Conservation (phyloP, 1,140 invertebrate species). For the Episyrphus balteatus region DNA sequence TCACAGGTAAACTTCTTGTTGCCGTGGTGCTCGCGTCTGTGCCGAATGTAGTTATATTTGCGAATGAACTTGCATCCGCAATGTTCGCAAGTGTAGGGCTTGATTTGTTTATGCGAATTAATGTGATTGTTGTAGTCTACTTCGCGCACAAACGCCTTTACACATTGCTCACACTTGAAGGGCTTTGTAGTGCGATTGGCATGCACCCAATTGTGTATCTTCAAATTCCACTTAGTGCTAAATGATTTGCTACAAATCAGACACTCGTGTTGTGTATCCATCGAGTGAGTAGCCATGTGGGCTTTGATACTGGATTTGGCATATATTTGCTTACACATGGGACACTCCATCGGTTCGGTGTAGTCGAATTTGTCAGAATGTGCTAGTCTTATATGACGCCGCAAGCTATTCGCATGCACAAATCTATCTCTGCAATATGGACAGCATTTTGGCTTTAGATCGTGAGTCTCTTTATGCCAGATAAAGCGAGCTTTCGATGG, state of each 20-base stretch:
- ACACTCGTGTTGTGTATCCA: slow-evolving; percentile 62
- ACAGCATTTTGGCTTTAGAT: slow-evolving; percentile 69
- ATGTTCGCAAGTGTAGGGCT: slow-evolving; percentile 81
- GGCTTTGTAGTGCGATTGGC: slow-evolving; percentile 69
- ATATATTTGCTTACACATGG: slow-evolving; percentile 68
- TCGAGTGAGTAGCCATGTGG: slow-evolving; percentile 61
- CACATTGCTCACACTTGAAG: slow-evolving; percentile 73
- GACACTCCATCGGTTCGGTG: slow-evolving; percentile 63
- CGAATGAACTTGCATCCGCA: slow-evolving; percentile 89
- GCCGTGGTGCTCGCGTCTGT: slow-evolving; percentile 80
- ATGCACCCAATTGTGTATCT: slow-evolving; percentile 82
- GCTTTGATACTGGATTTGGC: slow-evolving; percentile 65
- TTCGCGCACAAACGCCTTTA: slow-evolving; percentile 68
- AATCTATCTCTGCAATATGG: slow-evolving; percentile 73
- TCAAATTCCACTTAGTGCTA: slow-evolving; percentile 79
- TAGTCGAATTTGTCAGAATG: slow-evolving; percentile 67
- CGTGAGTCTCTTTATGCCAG: slow-evolving; percentile 79
- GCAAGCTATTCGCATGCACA: slow-evolving; percentile 67
- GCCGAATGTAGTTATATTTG: slow-evolving; percentile 83
- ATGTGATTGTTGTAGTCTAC: slow-evolving; percentile 71
- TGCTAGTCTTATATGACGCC: slow-evolving; percentile 66
- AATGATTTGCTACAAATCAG: slow-evolving; percentile 74
- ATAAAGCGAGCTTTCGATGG: slow-evolving; percentile 68
- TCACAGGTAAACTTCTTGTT: slow-evolving; percentile 81
- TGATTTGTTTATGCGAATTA: slow-evolving; percentile 67